phyloP scores from a whole-genome alignment of 2,797 vertebrate genomes.

The Betta splendens region DNA sequence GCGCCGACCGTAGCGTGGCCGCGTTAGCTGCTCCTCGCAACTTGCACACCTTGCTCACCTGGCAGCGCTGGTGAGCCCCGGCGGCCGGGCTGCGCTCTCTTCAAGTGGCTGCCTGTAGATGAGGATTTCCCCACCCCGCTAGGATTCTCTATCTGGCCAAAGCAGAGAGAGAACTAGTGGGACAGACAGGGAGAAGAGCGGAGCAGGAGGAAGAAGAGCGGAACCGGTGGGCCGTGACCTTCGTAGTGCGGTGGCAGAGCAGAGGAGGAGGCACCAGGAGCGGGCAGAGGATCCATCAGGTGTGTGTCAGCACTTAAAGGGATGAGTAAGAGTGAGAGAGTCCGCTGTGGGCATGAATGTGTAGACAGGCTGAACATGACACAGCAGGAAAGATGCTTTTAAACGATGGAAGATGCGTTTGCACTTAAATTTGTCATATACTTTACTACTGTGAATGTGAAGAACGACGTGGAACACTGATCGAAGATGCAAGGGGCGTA shows the following conservation, averaged over 20 bases:
- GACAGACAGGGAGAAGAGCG: constrained; percentile 22
- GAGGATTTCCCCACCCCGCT: constrained; percentile 63
- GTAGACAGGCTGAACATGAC: constrained; percentile 21
- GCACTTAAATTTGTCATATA: constrained; percentile 7
- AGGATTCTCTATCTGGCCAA: constrained; percentile 59
- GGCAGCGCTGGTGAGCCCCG: constrained; percentile 44
- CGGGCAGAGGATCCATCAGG: constrained; percentile 68
- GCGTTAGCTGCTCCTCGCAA: constrained; percentile 56
- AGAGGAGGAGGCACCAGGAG: constrained; percentile 43
- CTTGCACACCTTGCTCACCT: constrained; percentile 54
- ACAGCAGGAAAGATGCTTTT: constrained; percentile 3
- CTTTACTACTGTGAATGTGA: constrained; percentile 5
- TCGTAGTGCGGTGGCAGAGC: constrained; percentile 60
- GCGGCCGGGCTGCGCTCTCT: constrained; percentile 40
- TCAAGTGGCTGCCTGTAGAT: constrained; percentile 53
- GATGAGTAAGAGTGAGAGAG: constrained; percentile 36
- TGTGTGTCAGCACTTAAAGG: constrained; percentile 67
- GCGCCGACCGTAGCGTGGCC: constrained; percentile 61
- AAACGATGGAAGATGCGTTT: background rate
- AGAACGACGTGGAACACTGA: constrained; percentile 13
- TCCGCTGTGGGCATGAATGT: constrained; percentile 28
- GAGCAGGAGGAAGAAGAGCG: constrained; percentile 39
- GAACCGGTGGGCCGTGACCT: constrained; percentile 66
- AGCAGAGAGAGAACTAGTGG: constrained; percentile 42
- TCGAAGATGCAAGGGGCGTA: constrained; percentile 26